Evolutionary conservation across 2,113 vertebrate species (phyloP).

Genomic region (Pelecanoides urinatrix): DNA sequence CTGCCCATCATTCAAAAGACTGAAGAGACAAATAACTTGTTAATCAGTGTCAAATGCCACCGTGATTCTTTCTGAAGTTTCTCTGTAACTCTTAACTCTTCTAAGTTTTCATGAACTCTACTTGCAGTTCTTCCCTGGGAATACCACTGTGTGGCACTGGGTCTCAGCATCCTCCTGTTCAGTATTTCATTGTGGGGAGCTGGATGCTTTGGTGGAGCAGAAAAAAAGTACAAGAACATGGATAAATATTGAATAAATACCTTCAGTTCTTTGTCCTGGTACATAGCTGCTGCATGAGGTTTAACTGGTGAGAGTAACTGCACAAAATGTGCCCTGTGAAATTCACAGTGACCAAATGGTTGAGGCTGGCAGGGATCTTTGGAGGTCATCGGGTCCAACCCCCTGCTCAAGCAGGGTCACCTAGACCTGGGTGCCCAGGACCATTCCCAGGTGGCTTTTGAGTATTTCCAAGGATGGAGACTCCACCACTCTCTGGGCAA

Average conservation of each 20-base stretch:
- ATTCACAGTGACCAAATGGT: not conserved
- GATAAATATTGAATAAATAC: not conserved
- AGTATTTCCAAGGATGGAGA: not conserved
- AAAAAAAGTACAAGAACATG: accelerated
- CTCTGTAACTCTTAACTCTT: not conserved
- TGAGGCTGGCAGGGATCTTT: not conserved
- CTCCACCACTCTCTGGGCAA: not conserved
- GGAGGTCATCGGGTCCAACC: not conserved
- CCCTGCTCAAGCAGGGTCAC: not conserved
- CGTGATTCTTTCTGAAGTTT: not conserved
- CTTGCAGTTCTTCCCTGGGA: not conserved
- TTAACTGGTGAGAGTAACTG: not conserved
- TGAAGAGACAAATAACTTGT: not conserved
- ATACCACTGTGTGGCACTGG: not conserved
- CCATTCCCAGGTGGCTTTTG: not conserved
- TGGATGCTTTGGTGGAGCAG: not conserved
- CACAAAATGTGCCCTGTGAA: not conserved
- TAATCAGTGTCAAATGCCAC: not conserved
- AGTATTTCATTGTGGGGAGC: accelerated
- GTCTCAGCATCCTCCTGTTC: not conserved
- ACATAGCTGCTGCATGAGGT: not conserved
- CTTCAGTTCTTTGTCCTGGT: not conserved
- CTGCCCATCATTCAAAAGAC: not conserved
- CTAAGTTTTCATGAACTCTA: not conserved
- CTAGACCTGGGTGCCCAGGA: not conserved